Conservation (phyloP, 2,113 vertebrate genomes). For the Erythrocebus patas region DNA sequence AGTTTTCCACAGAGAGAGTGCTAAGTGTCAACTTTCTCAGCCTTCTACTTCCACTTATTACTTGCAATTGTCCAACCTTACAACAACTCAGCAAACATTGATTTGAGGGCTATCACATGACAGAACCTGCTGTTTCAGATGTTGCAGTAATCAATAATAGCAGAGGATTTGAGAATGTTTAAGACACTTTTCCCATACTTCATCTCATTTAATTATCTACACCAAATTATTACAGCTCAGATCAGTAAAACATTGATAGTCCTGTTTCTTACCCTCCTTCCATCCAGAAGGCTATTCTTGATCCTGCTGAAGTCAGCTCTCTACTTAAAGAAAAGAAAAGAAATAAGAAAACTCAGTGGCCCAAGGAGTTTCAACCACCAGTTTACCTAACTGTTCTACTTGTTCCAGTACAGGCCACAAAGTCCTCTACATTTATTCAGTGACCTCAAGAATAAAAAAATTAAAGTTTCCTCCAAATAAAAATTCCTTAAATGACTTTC, state of each 20-base stretch:
- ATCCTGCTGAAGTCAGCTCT: neutral
- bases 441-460: neutral
- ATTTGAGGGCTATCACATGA: neutral
- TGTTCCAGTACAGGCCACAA: neutral
- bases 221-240: neutral
- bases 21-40: neutral
- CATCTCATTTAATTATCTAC: conserved; percentile 1
- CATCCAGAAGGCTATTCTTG: neutral
- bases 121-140: neutral
- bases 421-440: neutral
- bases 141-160: neutral
- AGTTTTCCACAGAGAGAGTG: neutral
- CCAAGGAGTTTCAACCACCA: neutral
- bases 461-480: conserved; percentile 17
- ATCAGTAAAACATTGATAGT: neutral
- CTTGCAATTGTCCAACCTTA: neutral
- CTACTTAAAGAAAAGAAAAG: neutral
- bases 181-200: neutral
- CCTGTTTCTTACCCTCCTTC: neutral
- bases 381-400: neutral
- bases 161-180: conserved; percentile 9
- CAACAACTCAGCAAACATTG: neutral
- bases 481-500: conserved; percentile 21
- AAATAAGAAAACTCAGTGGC: neutral
- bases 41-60: neutral